Percentiles rank a stretch among this genome's conserved stretches.
Evolutionary conservation across 2,888 invertebrate genomes (phyloP).

Genomic region (Octonoba sinensis): DNA sequence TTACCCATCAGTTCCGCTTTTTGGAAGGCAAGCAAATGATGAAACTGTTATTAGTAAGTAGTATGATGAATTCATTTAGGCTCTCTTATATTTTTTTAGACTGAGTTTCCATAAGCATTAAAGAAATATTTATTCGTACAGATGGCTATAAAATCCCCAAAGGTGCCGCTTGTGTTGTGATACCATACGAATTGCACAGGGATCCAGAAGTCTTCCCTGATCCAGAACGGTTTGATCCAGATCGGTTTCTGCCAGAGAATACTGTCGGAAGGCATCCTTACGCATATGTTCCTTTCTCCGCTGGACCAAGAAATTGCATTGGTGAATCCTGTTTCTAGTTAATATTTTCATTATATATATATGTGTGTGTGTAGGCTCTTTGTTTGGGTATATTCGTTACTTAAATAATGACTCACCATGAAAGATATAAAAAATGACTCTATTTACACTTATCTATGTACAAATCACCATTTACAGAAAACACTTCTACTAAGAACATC

Average conservation of each 20-base stretch:
- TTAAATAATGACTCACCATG: too few relatives aligned
- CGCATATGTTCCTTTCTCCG: constrained; percentile 66
- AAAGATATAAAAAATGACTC: too few relatives aligned
- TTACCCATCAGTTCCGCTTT: constrained; percentile 58
- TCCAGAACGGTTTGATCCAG: constrained; percentile 71
- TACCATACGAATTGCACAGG: constrained; percentile 67
- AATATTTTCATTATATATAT: too few relatives aligned
- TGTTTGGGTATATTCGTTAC: too few relatives aligned
- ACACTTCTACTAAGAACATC: too few relatives aligned
- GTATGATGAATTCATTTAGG: too few relatives aligned
- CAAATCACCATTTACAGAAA: too few relatives aligned
- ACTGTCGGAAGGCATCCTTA: constrained; percentile 63
- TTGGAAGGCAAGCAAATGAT: constrained; percentile 45
- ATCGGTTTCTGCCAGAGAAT: constrained; percentile 68
- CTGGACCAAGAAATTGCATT: constrained; percentile 67
- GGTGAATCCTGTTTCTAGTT: constrained; percentile 33
- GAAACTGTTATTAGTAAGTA: constrained; percentile 51
- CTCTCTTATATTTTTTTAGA: too few relatives aligned
- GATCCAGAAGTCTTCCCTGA: constrained; percentile 70
- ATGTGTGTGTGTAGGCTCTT: too few relatives aligned
- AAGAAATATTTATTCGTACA: not conserved
- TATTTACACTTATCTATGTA: too few relatives aligned
- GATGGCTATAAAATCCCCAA: constrained; percentile 67
- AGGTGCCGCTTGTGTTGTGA: constrained; percentile 67
- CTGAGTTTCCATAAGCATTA: too few relatives aligned